Evolutionary conservation across 2,113 vertebrate genomes (phyloP), one percentile per base, ranked within the genome.

Genomic region (Clarias gariepinus): DNA sequence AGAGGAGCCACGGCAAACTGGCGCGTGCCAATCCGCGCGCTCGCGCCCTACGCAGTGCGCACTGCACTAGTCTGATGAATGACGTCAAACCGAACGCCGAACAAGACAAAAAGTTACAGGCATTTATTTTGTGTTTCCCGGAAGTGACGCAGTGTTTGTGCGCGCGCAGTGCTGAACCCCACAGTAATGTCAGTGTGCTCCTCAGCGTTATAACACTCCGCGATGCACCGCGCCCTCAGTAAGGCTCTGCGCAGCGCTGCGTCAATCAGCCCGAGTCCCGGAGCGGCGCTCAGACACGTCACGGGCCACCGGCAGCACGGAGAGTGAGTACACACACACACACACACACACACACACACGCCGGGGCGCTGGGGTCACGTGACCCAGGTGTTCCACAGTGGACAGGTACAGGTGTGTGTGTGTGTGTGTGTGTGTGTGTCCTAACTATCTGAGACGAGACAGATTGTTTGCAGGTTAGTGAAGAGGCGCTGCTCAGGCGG

Each of bases 311-410:
- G 52, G 25, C 79, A 76, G 68, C 79, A 86, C n/a, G 5, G n/a
- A n/a, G 19, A 81, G 85, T 86, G 66, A 86, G 85, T 86, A 73
- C 47, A 19, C n/a, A 60, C 52, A 53, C 28, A 10, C 30, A 30
- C 47, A 28, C 13, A 30, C n/a, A 66, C 21, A 0, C 61, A 25
- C 47, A 28, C 13, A 30, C n/a, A 66, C 21, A 0, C 61, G 11
- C 21, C 28, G 2, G n/a, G 3, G n/a, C 64, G 4, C 5, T 3
- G 12, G 66, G 5, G 69, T 73, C 69, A 73, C 69, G 52, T 83
- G n/a, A 58, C 23, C 10, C 16, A 30, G 86, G 88, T 4, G 15
- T 36, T 36, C 33, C 33, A 36, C 33, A 36, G 33, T 36, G 33
- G 33, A 36, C n/a, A n/a, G n/a, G n/a, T n/a, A n/a, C n/a, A n/a